Percentiles rank a stretch among this genome's conserved stretches.
These are phyloP conservation scores for Macaca nemestrina DNA, from an alignment of 2,113 vertebrate genomes.

Conservation along the genomic window DNA sequence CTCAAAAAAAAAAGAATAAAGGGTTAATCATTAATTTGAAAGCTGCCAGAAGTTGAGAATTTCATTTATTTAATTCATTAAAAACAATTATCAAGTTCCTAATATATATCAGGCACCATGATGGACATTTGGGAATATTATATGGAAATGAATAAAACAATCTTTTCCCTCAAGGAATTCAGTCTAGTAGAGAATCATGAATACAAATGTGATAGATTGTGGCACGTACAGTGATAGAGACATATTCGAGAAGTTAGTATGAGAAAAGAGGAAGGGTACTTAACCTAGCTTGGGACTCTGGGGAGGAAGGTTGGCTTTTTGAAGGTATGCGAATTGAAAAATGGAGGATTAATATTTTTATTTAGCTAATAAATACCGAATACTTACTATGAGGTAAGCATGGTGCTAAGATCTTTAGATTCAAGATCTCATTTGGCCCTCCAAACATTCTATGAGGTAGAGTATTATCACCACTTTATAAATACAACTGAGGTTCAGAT, in stretches of 20 bases:
- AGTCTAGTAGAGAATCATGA: background rate
- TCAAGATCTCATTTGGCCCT: background rate
- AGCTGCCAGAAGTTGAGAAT: background rate
- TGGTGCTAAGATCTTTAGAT: background rate
- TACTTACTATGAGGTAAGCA: background rate
- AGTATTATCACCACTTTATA: background rate
- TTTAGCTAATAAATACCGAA: background rate
- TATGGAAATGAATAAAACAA: background rate
- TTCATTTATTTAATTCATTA: background rate
- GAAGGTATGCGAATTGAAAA: background rate
- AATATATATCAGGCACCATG: background rate
- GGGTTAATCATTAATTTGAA: background rate
- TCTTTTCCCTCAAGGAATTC: background rate
- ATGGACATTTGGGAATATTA: background rate
- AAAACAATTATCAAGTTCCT: background rate
- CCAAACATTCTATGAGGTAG: background rate
- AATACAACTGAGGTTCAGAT: background rate
- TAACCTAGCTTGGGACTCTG: background rate
- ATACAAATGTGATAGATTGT: background rate
- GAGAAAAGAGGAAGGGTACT: background rate
- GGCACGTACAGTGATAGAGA: background rate
- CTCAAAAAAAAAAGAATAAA: background rate
- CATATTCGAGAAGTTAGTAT: background rate
- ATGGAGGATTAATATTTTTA: background rate
- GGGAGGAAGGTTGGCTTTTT: background rate